phyloP scores from a whole-genome alignment of 2,797 vertebrate genomes.

The Rhyacichthys aspro region DNA sequence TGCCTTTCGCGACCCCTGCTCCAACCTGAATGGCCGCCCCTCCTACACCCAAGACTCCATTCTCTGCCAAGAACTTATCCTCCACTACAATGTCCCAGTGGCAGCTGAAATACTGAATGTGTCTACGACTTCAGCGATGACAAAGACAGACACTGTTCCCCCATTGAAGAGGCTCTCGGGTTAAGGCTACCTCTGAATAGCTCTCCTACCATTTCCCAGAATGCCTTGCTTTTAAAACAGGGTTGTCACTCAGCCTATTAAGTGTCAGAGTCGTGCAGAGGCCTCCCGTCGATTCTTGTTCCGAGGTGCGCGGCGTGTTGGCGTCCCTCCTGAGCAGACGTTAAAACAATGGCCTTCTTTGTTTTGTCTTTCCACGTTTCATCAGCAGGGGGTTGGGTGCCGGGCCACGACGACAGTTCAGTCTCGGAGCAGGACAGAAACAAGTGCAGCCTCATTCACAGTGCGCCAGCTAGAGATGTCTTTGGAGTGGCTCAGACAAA shows the following conservation, averaged over 20 bases:
- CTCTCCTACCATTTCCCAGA: slow-evolving; percentile 39
- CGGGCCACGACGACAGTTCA: slow-evolving; percentile 42
- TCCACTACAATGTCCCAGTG: slow-evolving; percentile 35
- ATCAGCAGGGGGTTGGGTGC: slow-evolving; percentile 50
- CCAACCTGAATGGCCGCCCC: slow-evolving; percentile 10
- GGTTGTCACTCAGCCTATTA: slow-evolving; percentile 63
- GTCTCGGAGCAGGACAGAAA: slow-evolving; percentile 53
- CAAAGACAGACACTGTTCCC: slow-evolving; percentile 58
- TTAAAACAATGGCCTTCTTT: slow-evolving; percentile 70
- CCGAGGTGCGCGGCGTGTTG: slow-evolving; percentile 58
- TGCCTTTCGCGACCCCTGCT: slow-evolving; percentile 13
- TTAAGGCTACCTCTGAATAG: slow-evolving; percentile 54
- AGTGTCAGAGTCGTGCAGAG: slow-evolving; percentile 45
- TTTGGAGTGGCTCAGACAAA: slow-evolving; percentile 55
- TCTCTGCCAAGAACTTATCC: slow-evolving; percentile 29
- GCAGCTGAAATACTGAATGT: slow-evolving; percentile 39
- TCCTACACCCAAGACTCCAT: slow-evolving; percentile 23
- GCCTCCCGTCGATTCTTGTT: slow-evolving; percentile 53
- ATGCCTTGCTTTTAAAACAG: slow-evolving; percentile 59
- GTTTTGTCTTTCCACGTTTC: slow-evolving; percentile 56
- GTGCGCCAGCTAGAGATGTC: slow-evolving; percentile 60
- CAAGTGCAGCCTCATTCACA: slow-evolving; percentile 57
- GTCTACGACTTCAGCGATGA: slow-evolving; percentile 44
- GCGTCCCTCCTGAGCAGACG: slow-evolving; percentile 34
- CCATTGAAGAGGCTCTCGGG: slow-evolving; percentile 39